phyloP scores from a whole-genome alignment of 2,797 vertebrate species.

The Acipenser ruthenus region DNA sequence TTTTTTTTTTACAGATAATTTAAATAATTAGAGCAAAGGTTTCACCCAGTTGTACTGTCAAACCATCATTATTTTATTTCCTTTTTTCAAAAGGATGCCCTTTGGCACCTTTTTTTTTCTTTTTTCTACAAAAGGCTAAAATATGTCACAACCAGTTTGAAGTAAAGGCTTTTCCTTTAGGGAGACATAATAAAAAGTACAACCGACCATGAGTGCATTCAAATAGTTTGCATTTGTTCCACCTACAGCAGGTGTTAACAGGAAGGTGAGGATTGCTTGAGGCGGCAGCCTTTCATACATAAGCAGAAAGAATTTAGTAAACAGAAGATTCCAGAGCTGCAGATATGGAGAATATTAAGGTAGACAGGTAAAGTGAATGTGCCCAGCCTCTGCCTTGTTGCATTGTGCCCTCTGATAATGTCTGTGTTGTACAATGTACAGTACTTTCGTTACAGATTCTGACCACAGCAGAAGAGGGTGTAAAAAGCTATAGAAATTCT shows the following conservation, averaged over 20 bases:
- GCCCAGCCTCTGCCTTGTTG: no score
- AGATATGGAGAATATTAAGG: not conserved
- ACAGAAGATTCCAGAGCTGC: not conserved
- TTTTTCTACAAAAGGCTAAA: not conserved
- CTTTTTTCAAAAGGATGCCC: not conserved
- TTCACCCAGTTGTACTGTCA: not conserved
- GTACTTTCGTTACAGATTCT: no score
- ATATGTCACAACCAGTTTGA: not conserved
- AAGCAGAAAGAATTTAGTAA: constrained; percentile 4
- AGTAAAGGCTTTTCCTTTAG: not conserved
- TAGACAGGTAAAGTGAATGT: no score
- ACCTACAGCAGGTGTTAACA: constrained; percentile 29
- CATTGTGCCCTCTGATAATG: no score
- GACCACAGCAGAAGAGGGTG: no score
- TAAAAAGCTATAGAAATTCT: no score
- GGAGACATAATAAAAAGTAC: constrained; percentile 1
- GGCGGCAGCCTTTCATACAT: constrained; percentile 31
- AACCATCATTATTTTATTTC: constrained; percentile 2
- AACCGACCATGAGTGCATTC: not conserved
- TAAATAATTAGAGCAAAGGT: not conserved
- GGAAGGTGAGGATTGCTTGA: constrained; percentile 19
- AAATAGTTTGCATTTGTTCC: constrained; percentile 12
- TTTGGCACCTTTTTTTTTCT: not conserved
- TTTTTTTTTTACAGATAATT: no score
- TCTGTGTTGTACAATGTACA: no score